Evolutionary conservation across 1,140 invertebrate genomes (phyloP), one percentile per base, ranked within the genome.

Genomic region (Grapholita molesta): DNA sequence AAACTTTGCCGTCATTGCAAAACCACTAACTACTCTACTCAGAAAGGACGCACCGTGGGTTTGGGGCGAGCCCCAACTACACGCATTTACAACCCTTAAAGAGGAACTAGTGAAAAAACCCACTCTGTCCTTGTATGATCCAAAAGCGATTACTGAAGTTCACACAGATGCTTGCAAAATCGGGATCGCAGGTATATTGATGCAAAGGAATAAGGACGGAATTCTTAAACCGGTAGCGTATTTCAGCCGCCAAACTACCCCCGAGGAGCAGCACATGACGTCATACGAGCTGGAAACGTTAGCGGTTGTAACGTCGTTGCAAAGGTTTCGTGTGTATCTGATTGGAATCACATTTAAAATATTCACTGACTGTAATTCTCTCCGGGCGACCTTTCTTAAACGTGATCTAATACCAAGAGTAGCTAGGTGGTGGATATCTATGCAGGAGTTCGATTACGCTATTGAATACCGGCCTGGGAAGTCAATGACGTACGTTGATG

Each of bases 281-380:
- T 72, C 71, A 11, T 84, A 80, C 38, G 80, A 85, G 35, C 33
- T 78, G 7, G 82, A 85, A 52, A 80, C 80, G 4, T 48, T 85
- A 35, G 77, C 78, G 0, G 71, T 83, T 1, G 73, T 85, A 2
- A 25, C 66, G 15, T 65, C 73, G 2, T 28, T 86, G n/a, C 74
- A 75, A 24, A 70, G 70, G 30, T 85, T 86, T 70, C 24, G 75
- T 11, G 52, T 73, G 1, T 84, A 85, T 57, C 64, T 83, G 1
- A 53, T 74, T 15, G 76, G 76, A 9, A 28, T 73, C 0, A 21
- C 64, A 12, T 81, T 82, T 48, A 83, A 53, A 24, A 71, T 83
- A 4, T 66, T 84, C 3, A 85, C 78, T 0, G 83, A 84, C 61
- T 86, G 81, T 48, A 73, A 69, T 18, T 77, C 79, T 0, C 65